Base-by-base conservation (phyloP, 2,888 invertebrate genomes). In the Drosophila monieri region DNA sequence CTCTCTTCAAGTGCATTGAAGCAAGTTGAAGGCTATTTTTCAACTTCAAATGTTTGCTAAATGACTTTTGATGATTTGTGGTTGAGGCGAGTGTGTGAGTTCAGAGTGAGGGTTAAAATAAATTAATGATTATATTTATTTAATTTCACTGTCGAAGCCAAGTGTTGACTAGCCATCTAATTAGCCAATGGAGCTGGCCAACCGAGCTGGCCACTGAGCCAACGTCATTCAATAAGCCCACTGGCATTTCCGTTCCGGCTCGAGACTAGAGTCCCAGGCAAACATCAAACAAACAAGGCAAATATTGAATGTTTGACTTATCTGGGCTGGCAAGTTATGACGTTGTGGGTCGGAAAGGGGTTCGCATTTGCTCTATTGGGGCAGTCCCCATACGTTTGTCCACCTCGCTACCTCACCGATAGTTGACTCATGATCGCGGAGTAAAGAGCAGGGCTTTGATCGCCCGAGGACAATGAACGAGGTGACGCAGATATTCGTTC, bases 21-120 rank as follows among this genome's bases (percentile, higher is more conserved):
- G 77, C 80, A 87, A 87, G 74, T 85, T 89, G 78, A 85, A 87
- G 88, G 88, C 85, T 89, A 89, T 89, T 89, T 89, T 90, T 89
- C 88, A 90, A 87, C 89, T 83, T 83, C 79, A 80, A 84, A 89
- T 88, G 88, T 85, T 89, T 85, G 86, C 88, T 89, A 85, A 85
- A 89, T 85, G 89, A 89, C 89, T 89, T 85, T 89, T 85, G 84
- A 89, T 85, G 84, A 85, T 85, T 85, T 85, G 84, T 85, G 89
- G 84, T 77, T 60, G 44, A 30, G 41, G 5, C 12, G 43, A 37
- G 21, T 12, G 43, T 27, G 48, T 21, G 23, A 5, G 51, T 6
- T 4, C 43, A 37, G 12, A 21, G 43, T 27, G 48, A 55, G 73
- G 59, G 46, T 68, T 79, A 78, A 84, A 80, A 87, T 78, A 78